phyloP scores from a whole-genome alignment of 2,113 vertebrate species.

The Acrocephalus arundinaceus region DNA sequence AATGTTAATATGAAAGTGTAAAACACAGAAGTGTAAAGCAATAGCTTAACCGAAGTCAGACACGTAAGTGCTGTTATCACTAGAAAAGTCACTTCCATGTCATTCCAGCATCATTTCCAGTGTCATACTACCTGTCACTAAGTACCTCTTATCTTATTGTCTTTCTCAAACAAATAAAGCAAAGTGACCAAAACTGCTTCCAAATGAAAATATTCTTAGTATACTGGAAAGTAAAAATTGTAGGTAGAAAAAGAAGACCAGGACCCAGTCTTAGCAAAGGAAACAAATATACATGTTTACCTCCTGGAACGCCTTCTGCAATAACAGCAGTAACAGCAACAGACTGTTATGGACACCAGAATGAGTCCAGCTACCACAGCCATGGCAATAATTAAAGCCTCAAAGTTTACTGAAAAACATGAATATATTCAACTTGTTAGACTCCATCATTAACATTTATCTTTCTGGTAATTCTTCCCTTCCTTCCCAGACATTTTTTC shows the following conservation, averaged over 20 bases:
- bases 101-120: not conserved
- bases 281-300: conserved; percentile 55
- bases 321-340: conserved; percentile 86
- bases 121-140: not conserved
- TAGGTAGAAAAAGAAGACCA: not conserved
- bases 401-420: conserved; percentile 84
- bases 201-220: not conserved
- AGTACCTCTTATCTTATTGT: not conserved
- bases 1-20: not conserved
- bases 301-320: conserved; percentile 66
- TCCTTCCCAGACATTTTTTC: not conserved
- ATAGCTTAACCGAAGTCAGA: not conserved
- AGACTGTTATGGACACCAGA: conserved; percentile 70
- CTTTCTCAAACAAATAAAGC: not conserved
- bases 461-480: not conserved
- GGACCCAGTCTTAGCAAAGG: not conserved
- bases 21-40: not conserved
- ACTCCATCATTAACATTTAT: not conserved
- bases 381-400: conserved; percentile 83
- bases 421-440: conserved; percentile 12
- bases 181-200: not conserved
- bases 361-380: conserved; percentile 75
- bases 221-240: not conserved
- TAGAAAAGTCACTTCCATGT: not conserved
- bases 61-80: not conserved